These are phyloP conservation scores for Synergus gifuensis DNA, from an alignment of 2,888 invertebrate species.

Conservation along the genomic window DNA sequence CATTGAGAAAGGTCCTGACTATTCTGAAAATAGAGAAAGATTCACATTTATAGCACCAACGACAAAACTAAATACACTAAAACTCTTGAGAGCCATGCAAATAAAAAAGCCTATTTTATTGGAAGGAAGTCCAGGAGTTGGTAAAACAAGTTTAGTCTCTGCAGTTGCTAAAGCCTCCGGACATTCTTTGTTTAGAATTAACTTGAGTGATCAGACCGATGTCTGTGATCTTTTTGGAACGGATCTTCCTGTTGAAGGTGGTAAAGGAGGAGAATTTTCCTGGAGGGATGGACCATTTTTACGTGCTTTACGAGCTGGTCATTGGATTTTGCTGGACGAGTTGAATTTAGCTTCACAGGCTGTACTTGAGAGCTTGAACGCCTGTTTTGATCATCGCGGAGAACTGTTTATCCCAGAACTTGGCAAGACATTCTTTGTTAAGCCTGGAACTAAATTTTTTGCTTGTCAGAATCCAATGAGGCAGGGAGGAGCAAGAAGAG, in stretches of 20 bases:
- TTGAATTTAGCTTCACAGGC: slow-evolving; percentile 98
- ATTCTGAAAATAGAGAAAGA: slow-evolving; percentile 66
- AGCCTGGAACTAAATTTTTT: slow-evolving; percentile 90
- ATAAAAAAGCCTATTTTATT: slow-evolving; percentile 94
- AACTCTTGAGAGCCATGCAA: slow-evolving; percentile 93
- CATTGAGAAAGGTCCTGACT: slow-evolving; percentile 80
- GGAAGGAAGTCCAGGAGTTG: slow-evolving; percentile 99
- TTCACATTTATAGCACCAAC: slow-evolving; percentile 90
- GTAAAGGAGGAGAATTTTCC: slow-evolving; percentile 90
- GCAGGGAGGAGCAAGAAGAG: slow-evolving; percentile 97
- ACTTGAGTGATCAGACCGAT: slow-evolving; percentile 99
- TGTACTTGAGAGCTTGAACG: slow-evolving; percentile 98
- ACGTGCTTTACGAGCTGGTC: slow-evolving; percentile 92
- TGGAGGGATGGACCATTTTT: slow-evolving; percentile 98
- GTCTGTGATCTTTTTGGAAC: slow-evolving; percentile 98
- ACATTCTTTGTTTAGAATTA: slow-evolving; percentile 92
- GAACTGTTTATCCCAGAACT: slow-evolving; percentile 98
- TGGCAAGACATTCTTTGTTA: slow-evolving; percentile 90
- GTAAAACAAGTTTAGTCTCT: slow-evolving; percentile 96
- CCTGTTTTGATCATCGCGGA: slow-evolving; percentile 98
- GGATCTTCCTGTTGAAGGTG: slow-evolving; percentile 96
- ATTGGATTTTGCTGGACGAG: slow-evolving; percentile 99
- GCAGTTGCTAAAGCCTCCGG: slow-evolving; percentile 93
- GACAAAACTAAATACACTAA: slow-evolving; percentile 88
- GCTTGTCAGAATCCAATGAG: slow-evolving; percentile 98